Percentiles rank a stretch among this genome's conserved stretches.
Conservation (phyloP, 2,797 vertebrate genomes). For the Poeciliopsis paucimaculata region DNA sequence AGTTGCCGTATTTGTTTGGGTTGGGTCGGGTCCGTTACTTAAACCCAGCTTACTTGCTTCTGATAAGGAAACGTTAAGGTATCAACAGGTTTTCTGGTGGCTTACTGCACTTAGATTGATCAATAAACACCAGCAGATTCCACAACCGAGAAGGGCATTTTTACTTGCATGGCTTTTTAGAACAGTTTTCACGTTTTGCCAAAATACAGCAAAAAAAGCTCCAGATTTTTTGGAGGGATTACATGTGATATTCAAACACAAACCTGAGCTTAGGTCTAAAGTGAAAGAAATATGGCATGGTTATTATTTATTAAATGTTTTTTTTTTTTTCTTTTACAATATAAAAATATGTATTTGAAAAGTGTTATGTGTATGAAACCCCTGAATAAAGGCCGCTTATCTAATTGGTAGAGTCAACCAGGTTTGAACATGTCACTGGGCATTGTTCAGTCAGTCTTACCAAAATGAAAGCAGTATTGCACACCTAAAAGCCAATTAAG, state of each 20-base stretch:
- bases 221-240: background rate
- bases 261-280: background rate
- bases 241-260: background rate
- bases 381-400: background rate
- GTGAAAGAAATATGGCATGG: background rate
- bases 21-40: background rate
- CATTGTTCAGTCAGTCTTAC: background rate
- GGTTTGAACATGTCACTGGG: background rate
- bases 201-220: background rate
- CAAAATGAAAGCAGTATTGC: background rate
- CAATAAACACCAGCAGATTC: background rate
- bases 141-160: background rate
- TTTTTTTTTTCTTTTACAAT: background rate
- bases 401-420: background rate
- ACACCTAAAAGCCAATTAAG: background rate
- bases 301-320: background rate
- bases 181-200: background rate
- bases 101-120: background rate
- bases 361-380: background rate
- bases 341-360: background rate
- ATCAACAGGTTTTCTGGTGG: background rate
- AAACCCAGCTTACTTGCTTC: background rate
- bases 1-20: background rate
- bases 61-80: background rate
- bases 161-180: background rate